Evolutionary conservation across 2,888 invertebrate species (phyloP).

Genomic region (Dascillus cervinus): DNA sequence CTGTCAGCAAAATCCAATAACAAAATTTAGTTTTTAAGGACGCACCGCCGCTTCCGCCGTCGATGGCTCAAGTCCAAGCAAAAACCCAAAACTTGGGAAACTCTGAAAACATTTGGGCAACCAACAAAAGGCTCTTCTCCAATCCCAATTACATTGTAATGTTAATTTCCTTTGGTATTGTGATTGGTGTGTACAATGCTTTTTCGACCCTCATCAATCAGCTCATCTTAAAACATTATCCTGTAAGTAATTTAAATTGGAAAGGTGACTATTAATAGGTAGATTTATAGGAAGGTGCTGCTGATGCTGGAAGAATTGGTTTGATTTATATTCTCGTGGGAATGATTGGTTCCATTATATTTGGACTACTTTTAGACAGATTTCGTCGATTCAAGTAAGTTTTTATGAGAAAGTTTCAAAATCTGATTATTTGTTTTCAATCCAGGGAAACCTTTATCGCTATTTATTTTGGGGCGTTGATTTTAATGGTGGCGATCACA

Average conservation of each 20-base stretch:
- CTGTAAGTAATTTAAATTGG: slow-evolving; percentile 43
- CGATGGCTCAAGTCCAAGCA: slow-evolving; percentile 68
- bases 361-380: slow-evolving; percentile 83
- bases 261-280: slow-evolving; percentile 4
- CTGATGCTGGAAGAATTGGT: slow-evolving; percentile 82
- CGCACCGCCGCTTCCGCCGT: slow-evolving; percentile 82
- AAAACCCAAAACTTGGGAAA: slow-evolving; percentile 47
- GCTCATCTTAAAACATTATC: slow-evolving; percentile 48
- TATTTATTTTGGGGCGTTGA: slow-evolving; percentile 74
- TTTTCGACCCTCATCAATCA: slow-evolving; percentile 53
- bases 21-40: slow-evolving; percentile 88
- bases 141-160: no score
- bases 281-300: slow-evolving; percentile 51
- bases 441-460: no score
- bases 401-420: no score
- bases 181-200: no score
- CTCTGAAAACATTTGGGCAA: no score
- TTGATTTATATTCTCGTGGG: slow-evolving; percentile 82
- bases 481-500: slow-evolving; percentile 1
- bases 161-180: no score
- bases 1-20: no score
- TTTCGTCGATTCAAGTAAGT: slow-evolving; percentile 89
- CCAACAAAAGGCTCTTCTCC: no score
- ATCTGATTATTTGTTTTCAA: no score
- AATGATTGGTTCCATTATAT: slow-evolving; percentile 81